Percentiles rank a stretch among this genome's conserved stretches.
These are phyloP conservation scores for Thalpophila matura DNA, from an alignment of 2,888 invertebrate genomes.

Conservation along the genomic window DNA sequence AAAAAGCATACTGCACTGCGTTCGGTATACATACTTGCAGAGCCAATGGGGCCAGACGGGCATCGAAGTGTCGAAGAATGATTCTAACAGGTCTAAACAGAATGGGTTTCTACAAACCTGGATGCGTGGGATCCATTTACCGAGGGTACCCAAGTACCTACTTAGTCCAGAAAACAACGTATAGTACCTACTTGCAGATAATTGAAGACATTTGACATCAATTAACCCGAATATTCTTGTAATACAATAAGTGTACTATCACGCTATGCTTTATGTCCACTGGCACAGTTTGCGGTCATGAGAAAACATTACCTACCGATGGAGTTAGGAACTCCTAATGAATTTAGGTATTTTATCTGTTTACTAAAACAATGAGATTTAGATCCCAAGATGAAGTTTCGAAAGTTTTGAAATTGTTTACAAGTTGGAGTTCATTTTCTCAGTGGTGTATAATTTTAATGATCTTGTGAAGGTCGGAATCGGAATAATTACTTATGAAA, in stretches of 20 bases:
- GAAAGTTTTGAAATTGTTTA: conserved; percentile 25
- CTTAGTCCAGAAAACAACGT: conserved; percentile 27
- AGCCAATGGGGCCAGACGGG: too few relatives aligned
- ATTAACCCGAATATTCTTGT: conserved; percentile 63
- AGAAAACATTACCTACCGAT: conserved; percentile 10
- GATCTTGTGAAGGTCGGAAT: conserved; percentile 1
- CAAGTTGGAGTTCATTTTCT: conserved; percentile 8
- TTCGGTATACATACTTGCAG: too few relatives aligned
- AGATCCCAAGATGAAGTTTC: conserved; percentile 24
- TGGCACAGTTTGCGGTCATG: conserved; percentile 1
- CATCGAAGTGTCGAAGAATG: background rate
- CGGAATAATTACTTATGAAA: conserved; percentile 1
- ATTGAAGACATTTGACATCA: conserved; percentile 65
- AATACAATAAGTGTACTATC: conserved; percentile 35
- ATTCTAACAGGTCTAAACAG: background rate
- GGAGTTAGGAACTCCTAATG: conserved; percentile 1
- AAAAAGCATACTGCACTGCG: too few relatives aligned
- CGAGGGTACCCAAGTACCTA: conserved; percentile 1
- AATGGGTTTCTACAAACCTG: background rate
- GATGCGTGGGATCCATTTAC: background rate
- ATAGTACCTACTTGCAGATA: conserved; percentile 8
- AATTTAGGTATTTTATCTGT: conserved; percentile 5
- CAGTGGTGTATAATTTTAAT: conserved; percentile 4
- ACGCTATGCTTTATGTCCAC: background rate
- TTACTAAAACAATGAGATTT: conserved; percentile 18